These are phyloP conservation scores for Acanthosepion lycidas DNA, from an alignment of 2,888 invertebrate species.

Conservation along the genomic window DNA sequence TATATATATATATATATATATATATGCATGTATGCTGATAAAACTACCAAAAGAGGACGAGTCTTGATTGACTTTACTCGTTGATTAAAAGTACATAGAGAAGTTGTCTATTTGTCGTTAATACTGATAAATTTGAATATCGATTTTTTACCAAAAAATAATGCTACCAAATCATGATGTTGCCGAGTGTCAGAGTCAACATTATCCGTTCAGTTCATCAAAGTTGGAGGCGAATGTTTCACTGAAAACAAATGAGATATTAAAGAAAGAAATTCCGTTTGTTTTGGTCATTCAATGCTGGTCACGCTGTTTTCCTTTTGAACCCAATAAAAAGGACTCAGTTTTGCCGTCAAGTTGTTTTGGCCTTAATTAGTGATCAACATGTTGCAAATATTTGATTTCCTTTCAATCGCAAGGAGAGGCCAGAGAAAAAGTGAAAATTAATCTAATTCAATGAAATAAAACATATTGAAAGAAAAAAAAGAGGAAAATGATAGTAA, in stretches of 20 bases:
- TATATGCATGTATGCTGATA: no score
- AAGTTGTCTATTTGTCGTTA: no score
- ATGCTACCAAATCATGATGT: no score
- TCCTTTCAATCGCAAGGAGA: background rate
- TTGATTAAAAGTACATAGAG: no score
- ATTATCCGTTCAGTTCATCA: no score
- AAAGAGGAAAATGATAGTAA: background rate
- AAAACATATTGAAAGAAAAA: background rate
- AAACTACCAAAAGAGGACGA: no score
- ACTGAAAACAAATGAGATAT: background rate
- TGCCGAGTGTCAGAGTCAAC: no score
- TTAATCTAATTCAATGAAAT: background rate
- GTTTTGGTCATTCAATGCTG: background rate
- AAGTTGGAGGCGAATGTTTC: no score
- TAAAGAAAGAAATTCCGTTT: background rate
- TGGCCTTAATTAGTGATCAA: background rate
- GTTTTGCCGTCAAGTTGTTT: background rate
- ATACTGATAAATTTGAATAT: no score
- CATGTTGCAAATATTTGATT: background rate
- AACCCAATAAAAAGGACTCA: background rate
- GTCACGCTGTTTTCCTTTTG: conserved; percentile 7
- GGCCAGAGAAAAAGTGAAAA: background rate
- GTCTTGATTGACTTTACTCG: no score
- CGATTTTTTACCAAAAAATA: no score
- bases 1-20: no score